Evolutionary conservation across 2,797 vertebrate genomes (phyloP).

Genomic region (Rhabdomys pumilio): DNA sequence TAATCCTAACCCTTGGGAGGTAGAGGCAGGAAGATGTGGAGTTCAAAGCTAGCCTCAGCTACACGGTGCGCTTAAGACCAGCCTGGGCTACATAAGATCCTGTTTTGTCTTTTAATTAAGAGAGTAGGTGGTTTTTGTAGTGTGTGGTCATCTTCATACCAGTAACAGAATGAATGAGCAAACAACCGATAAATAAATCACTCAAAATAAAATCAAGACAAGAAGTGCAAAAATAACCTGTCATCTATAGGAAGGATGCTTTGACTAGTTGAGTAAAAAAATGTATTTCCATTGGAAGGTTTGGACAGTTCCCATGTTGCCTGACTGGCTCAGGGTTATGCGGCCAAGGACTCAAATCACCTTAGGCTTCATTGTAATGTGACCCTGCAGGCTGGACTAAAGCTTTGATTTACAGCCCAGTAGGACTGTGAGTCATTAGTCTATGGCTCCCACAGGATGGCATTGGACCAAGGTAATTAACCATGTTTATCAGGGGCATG

Average conservation of each 20-base stretch:
- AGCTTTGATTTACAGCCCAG: not conserved
- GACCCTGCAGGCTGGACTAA: not conserved
- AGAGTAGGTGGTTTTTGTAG: not conserved
- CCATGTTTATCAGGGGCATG: not conserved
- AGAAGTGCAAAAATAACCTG: not conserved
- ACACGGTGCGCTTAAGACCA: not conserved
- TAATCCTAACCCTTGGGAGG: not conserved
- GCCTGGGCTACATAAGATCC: not conserved
- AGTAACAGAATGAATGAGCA: not conserved
- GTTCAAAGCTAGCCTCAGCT: not conserved
- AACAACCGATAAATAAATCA: not conserved
- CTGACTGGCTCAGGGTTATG: not conserved
- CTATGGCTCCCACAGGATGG: not conserved
- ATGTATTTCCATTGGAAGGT: not conserved
- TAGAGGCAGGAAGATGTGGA: not conserved
- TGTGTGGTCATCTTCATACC: not conserved
- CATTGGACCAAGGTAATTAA: not conserved
- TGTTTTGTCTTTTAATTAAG: not conserved
- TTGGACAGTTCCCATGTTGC: not conserved
- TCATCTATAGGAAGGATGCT: not conserved
- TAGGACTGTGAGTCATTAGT: not conserved
- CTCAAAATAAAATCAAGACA: not conserved
- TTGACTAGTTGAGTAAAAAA: not conserved
- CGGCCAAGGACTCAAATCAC: not conserved
- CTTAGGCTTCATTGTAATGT: not conserved